These are phyloP conservation scores for Chrysogorgia sp. DNA, from an alignment of 92 coral and sea anemone genomes.

Conservation along the genomic window DNA sequence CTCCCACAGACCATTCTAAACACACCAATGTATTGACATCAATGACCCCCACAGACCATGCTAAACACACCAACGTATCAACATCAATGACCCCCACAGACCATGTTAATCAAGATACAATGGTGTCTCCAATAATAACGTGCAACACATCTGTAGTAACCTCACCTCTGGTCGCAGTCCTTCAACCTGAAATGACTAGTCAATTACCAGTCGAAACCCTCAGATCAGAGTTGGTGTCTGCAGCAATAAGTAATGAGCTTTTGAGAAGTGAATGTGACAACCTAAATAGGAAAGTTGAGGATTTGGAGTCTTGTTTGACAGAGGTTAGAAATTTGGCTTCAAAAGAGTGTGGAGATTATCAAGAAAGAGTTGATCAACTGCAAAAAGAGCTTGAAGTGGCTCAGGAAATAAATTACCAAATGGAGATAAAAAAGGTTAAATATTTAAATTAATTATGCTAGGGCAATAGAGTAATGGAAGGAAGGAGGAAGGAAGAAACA, in stretches of 20 bases:
- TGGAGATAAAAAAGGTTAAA: slow-evolving; percentile 39
- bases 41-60: slow-evolving; percentile 7
- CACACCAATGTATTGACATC: neutral
- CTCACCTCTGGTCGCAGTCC: slow-evolving; percentile 32
- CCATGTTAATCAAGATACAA: slow-evolving; percentile 13
- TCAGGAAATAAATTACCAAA: slow-evolving; percentile 46
- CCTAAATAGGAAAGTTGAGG: slow-evolving; percentile 17
- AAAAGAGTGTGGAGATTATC: neutral
- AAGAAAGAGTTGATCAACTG: slow-evolving; percentile 1
- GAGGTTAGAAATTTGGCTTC: neutral
- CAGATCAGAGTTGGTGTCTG: slow-evolving; percentile 29
- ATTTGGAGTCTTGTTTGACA: slow-evolving; percentile 5
- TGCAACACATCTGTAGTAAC: neutral
- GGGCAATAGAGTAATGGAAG: no score
- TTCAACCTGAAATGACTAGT: slow-evolving; percentile 24
- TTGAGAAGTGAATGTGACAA: slow-evolving; percentile 38
- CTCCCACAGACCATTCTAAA: neutral
- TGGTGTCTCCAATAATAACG: slow-evolving; percentile 21
- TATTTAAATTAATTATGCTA: no score
- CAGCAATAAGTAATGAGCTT: slow-evolving; percentile 39
- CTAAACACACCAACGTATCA: neutral
- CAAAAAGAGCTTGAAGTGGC: slow-evolving; percentile 26
- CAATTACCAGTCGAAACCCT: neutral
- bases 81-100: slow-evolving; percentile 20
- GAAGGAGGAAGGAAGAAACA: no score